phyloP scores from a whole-genome alignment of 1,140 invertebrate species.

The Bombus huntii region DNA sequence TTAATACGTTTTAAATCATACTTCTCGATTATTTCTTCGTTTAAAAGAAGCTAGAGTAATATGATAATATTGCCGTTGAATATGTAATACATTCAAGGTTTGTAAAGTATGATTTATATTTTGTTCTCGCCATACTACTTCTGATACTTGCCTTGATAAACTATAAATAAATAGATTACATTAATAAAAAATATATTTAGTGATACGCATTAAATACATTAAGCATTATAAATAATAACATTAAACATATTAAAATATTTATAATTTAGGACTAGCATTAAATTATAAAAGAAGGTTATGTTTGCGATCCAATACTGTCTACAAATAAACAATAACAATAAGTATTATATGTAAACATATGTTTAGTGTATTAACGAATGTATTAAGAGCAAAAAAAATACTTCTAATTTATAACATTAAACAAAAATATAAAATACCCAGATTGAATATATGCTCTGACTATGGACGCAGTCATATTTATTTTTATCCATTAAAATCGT shows the following conservation, averaged over 20 bases:
- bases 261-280: background rate
- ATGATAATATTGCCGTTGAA: constrained; percentile 68
- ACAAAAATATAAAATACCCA: constrained; percentile 38
- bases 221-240: background rate
- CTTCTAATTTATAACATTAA: background rate
- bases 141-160: constrained; percentile 19
- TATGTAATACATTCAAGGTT: constrained; percentile 27
- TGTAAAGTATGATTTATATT: constrained; percentile 35
- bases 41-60: constrained; percentile 60
- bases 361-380: background rate
- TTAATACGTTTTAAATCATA: constrained; percentile 30
- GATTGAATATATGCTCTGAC: background rate
- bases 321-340: background rate
- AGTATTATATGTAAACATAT: background rate
- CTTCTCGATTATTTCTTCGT: constrained; percentile 31
- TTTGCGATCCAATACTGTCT: background rate
- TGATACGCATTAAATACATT: background rate
- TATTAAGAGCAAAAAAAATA: background rate
- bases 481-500: background rate
- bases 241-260: background rate
- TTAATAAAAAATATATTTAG: background rate
- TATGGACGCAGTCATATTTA: constrained; percentile 45
- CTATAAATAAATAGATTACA: constrained; percentile 50
- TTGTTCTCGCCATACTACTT: constrained; percentile 19
- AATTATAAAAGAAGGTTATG: constrained; percentile 32